Percentiles rank a stretch among this genome's conserved stretches.
These are phyloP conservation scores for Ochropacha duplaris DNA, from an alignment of 2,888 invertebrate species.

Conservation along the genomic window DNA sequence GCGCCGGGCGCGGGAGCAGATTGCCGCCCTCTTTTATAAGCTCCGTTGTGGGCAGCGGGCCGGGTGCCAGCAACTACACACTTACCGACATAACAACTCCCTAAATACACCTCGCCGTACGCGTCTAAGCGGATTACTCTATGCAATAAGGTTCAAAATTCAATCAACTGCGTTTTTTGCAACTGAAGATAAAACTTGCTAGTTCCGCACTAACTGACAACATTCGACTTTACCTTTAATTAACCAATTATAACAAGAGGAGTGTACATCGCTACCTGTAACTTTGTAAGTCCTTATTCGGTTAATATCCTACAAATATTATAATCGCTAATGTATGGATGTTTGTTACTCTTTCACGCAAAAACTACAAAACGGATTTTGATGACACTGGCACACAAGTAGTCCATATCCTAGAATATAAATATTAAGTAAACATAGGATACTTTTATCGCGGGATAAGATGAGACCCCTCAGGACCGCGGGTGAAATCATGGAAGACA, in stretches of 20 bases:
- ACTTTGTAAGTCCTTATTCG: neutral
- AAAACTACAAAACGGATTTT: too few relatives aligned
- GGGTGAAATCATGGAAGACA: too few relatives aligned
- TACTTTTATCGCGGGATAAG: too few relatives aligned
- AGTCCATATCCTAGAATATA: too few relatives aligned
- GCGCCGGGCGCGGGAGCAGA: constrained; percentile 75
- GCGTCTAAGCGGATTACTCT: constrained; percentile 24
- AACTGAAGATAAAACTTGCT: constrained; percentile 27
- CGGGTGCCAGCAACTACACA: constrained; percentile 53
- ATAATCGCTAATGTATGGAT: neutral
- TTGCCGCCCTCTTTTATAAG: constrained; percentile 78
- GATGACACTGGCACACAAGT: too few relatives aligned
- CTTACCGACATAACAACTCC: neutral
- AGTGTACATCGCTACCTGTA: constrained; percentile 37
- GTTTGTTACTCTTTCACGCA: neutral
- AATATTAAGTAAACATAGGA: too few relatives aligned
- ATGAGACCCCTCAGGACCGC: too few relatives aligned
- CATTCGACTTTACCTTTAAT: constrained; percentile 52
- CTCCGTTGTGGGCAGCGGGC: constrained; percentile 72
- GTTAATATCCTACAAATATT: too few relatives aligned
- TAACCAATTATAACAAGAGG: constrained; percentile 56
- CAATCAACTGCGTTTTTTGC: constrained; percentile 1
- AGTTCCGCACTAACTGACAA: constrained; percentile 41
- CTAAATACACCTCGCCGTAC: neutral
- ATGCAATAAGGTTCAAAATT: constrained; percentile 31